These are phyloP conservation scores for Morphnarchus princeps DNA, from an alignment of 2,113 vertebrate species.

Conservation along the genomic window DNA sequence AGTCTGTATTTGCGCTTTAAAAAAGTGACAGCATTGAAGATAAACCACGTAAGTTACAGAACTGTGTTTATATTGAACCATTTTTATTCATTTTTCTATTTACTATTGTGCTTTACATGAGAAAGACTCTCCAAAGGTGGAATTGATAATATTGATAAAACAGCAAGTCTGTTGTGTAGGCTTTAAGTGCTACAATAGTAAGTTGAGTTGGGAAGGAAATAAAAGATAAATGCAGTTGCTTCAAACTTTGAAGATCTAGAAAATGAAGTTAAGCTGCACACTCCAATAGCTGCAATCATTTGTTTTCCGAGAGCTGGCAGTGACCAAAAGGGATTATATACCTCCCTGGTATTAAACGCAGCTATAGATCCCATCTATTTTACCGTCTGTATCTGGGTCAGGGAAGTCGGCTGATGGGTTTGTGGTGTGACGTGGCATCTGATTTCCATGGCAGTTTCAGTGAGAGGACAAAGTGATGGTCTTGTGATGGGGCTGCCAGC, in stretches of 20 bases:
- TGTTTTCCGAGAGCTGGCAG: neutral
- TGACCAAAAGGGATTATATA: neutral
- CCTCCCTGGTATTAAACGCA: neutral
- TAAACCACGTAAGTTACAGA: neutral
- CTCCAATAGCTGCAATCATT: neutral
- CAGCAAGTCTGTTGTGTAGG: constrained; percentile 25
- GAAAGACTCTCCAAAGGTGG: neutral
- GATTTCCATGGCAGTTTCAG: neutral
- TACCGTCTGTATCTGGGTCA: neutral
- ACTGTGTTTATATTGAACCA: neutral
- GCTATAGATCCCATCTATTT: neutral
- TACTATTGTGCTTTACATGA: neutral
- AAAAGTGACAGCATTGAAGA: neutral
- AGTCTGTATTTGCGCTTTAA: constrained; percentile 8
- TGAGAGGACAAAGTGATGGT: neutral
- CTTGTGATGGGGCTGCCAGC: neutral
- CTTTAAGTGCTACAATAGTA: neutral
- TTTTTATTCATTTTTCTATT: constrained; percentile 7
- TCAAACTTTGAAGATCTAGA: neutral
- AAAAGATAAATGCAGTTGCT: neutral
- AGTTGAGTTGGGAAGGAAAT: neutral
- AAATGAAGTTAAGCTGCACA: neutral
- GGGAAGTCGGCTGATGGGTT: neutral
- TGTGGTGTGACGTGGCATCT: accelerated
- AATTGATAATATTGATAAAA: constrained; percentile 27